Percentiles rank a stretch among this genome's conserved stretches.
phyloP scores from a whole-genome alignment of 2,797 vertebrate species.

The Mergus octosetaceus region DNA sequence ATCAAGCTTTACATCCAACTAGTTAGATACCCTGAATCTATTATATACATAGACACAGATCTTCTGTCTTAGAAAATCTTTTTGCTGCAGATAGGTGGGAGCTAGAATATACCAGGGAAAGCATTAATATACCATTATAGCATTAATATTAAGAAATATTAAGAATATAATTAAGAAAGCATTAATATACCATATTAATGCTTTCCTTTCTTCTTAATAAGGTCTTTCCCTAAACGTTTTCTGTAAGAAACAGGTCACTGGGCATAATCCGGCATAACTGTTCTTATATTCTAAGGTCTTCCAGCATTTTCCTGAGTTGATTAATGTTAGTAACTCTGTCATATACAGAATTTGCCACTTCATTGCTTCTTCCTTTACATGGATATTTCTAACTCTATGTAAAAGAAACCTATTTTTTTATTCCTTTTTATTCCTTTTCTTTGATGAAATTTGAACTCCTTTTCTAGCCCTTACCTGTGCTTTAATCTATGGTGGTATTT shows the following conservation, averaged over 20 bases:
- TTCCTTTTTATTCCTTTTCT: neutral
- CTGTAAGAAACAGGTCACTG: neutral
- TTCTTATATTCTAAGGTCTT: neutral
- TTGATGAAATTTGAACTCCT: neutral
- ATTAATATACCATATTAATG: neutral
- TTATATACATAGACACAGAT: neutral
- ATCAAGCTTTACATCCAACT: neutral
- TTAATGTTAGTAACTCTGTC: neutral
- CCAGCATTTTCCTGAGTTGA: neutral
- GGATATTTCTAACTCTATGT: neutral
- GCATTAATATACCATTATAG: neutral
- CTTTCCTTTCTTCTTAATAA: neutral
- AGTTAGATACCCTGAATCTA: neutral
- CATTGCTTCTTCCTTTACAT: neutral
- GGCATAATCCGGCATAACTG: neutral
- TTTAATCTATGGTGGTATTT: neutral
- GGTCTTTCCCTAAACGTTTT: neutral
- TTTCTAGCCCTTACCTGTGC: neutral
- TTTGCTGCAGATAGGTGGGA: neutral
- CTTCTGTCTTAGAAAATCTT: neutral
- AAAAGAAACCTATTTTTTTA: neutral
- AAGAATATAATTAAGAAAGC: no score
- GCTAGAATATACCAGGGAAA: neutral
- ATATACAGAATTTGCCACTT: neutral
- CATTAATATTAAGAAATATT: no score